phyloP scores from a whole-genome alignment of 2,888 invertebrate genomes.

The Catotricha subobsoleta region DNA sequence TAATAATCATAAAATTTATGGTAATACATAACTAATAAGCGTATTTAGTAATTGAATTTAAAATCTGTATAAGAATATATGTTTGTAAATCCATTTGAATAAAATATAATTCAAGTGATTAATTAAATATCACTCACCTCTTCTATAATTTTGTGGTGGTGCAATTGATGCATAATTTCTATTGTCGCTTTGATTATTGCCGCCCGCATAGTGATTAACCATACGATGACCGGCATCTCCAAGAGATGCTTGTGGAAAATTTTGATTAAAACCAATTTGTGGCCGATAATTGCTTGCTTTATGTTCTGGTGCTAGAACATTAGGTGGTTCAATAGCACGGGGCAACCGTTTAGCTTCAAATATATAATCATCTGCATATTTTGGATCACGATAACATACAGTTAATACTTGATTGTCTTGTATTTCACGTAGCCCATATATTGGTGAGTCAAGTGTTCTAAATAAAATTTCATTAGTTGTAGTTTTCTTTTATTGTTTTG shows the following conservation, averaged over 20 bases:
- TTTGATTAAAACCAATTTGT: constrained; percentile 51
- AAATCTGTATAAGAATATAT: too few species aligned
- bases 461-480: background rate
- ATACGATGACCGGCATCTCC: constrained; percentile 56
- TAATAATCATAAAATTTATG: too few species aligned
- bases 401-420: constrained; percentile 41
- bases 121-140: background rate
- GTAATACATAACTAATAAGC: too few species aligned
- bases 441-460: constrained; percentile 49
- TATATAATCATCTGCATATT: constrained; percentile 50
- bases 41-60: too few species aligned
- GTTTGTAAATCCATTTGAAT: too few species aligned
- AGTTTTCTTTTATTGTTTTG: too few species aligned
- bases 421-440: constrained; percentile 45
- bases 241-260: constrained; percentile 44
- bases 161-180: constrained; percentile 16
- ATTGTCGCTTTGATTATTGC: constrained; percentile 5
- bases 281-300: constrained; percentile 62
- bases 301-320: constrained; percentile 63
- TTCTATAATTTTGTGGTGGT: constrained; percentile 14
- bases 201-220: constrained; percentile 39
- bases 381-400: constrained; percentile 61
- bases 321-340: constrained; percentile 50
- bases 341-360: constrained; percentile 57
- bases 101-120: too few species aligned